Evolutionary conservation across 2,888 invertebrate genomes (phyloP).

Genomic region (Brachypalpus laphriformis): DNA sequence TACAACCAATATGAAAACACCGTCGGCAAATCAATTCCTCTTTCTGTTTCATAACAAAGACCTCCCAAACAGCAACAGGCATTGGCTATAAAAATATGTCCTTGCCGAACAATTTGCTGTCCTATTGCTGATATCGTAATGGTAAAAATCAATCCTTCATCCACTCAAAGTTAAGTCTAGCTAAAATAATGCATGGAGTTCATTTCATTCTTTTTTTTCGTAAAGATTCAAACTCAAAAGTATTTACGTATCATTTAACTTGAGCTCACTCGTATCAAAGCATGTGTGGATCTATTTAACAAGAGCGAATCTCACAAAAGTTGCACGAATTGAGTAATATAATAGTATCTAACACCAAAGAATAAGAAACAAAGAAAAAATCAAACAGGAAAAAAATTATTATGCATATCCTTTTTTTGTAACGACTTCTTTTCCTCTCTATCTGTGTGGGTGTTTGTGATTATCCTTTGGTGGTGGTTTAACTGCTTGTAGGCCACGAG

Average conservation of each 20-base stretch:
- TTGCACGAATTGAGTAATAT: not conserved
- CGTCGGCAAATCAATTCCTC: constrained; percentile 6
- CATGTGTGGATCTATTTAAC: constrained; percentile 39
- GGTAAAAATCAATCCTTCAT: not conserved
- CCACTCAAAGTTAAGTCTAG: not conserved
- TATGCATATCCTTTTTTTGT: constrained; percentile 32
- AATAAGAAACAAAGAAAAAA: constrained; percentile 22
- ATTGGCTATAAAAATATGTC: not conserved
- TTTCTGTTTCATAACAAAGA: not conserved
- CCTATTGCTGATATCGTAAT: too few relatives aligned
- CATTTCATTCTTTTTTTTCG: not conserved
- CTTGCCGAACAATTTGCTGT: not conserved
- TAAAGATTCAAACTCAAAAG: constrained; percentile 17
- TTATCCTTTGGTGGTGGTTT: constrained; percentile 55
- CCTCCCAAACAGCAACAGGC: constrained; percentile 14
- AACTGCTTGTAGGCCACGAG: constrained; percentile 75
- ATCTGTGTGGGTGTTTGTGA: constrained; percentile 28
- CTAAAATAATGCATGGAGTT: not conserved
- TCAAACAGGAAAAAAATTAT: constrained; percentile 53
- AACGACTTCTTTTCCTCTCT: constrained; percentile 31
- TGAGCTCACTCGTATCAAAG: not conserved
- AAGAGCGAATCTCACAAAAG: constrained; percentile 13
- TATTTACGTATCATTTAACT: constrained; percentile 7
- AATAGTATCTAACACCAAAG: constrained; percentile 1
- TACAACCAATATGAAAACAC: not conserved